Conservation (phyloP, 2,113 vertebrate genomes). For the Oreochromis spilurus region DNA sequence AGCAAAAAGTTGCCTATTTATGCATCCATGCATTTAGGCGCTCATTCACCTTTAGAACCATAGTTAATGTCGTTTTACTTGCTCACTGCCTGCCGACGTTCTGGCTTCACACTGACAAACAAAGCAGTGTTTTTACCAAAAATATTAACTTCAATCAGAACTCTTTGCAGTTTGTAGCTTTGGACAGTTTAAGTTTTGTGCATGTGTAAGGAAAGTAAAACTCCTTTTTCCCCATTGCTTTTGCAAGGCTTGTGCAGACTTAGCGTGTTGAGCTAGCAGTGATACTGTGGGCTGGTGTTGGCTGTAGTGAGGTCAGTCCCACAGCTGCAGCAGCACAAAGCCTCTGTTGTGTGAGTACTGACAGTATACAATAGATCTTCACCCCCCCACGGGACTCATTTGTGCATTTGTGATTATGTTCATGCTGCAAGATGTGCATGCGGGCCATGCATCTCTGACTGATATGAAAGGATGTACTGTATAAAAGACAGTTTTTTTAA, state of each 20-base stretch:
- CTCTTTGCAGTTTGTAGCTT: neutral
- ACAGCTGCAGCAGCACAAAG: constrained; percentile 40
- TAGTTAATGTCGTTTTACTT: neutral
- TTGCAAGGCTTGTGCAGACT: neutral
- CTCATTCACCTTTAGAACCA: neutral
- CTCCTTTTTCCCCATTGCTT: neutral
- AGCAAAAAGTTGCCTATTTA: neutral
- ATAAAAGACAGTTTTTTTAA: neutral
- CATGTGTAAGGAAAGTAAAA: neutral
- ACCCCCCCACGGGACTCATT: neutral
- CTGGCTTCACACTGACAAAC: neutral
- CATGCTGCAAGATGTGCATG: neutral
- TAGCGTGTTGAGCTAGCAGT: neutral
- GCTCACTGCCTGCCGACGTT: neutral
- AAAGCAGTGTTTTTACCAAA: neutral
- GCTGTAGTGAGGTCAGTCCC: neutral
- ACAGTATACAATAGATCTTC: neutral
- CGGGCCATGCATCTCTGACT: neutral
- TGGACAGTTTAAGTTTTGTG: neutral
- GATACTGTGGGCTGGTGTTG: neutral
- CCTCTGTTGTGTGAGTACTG: neutral
- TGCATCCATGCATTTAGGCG: neutral
- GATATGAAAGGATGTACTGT: neutral
- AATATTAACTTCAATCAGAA: neutral
- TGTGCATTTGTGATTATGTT: neutral